Evolutionary conservation across 2,888 invertebrate genomes (phyloP).

Genomic region (Protonemura montana): DNA sequence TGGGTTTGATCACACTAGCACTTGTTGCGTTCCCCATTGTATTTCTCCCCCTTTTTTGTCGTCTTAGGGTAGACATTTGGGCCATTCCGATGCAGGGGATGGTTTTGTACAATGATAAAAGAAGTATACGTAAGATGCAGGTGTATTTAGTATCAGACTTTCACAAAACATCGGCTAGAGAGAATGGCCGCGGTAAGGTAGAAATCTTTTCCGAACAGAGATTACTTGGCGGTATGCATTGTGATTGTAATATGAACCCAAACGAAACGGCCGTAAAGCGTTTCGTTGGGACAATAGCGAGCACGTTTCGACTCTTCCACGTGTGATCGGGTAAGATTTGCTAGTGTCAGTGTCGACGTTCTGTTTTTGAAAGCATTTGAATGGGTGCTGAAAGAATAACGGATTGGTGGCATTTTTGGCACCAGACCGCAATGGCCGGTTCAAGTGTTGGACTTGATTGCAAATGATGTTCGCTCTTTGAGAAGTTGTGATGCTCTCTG

Average conservation of each 20-base stretch:
- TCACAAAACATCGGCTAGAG: constrained; percentile 24
- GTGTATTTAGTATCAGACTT: background rate
- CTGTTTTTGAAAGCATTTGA: background rate
- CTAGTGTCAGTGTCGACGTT: background rate
- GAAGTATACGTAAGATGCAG: constrained; percentile 2
- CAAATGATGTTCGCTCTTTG: background rate
- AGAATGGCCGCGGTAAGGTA: background rate
- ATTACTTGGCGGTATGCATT: background rate
- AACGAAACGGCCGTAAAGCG: background rate
- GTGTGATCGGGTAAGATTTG: background rate
- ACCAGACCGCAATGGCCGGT: background rate
- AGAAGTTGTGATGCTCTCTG: background rate
- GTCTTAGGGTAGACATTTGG: constrained; percentile 9
- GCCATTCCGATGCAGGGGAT: constrained; percentile 13
- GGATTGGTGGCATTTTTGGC: background rate
- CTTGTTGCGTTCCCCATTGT: constrained; percentile 22
- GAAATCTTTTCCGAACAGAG: background rate
- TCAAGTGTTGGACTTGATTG: background rate
- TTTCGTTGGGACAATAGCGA: background rate
- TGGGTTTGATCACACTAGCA: background rate
- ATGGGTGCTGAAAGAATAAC: background rate
- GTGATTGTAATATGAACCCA: background rate
- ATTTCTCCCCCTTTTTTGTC: constrained; percentile 34
- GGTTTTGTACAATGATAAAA: background rate
- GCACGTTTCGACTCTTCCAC: background rate